These are phyloP conservation scores for Carduelis carduelis DNA, from an alignment of 2,797 vertebrate genomes.

Conservation along the genomic window DNA sequence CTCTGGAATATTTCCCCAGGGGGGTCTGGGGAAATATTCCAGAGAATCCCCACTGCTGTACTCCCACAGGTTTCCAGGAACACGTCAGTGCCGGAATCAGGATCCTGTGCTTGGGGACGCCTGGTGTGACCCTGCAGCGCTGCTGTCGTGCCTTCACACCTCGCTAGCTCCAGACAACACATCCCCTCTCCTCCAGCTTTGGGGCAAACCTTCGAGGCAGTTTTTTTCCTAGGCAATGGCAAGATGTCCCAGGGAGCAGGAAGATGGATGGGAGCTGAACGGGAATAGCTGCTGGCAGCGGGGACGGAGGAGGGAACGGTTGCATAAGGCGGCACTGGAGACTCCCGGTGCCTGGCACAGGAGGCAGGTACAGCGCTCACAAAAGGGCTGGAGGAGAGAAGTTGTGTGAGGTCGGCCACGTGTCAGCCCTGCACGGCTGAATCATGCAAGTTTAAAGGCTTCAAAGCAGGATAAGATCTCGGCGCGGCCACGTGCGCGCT, in stretches of 20 bases:
- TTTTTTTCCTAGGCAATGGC: neutral
- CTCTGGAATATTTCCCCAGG: neutral
- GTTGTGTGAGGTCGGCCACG: neutral
- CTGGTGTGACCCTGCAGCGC: neutral
- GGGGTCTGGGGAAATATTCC: neutral
- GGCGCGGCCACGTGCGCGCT: rapidly evolving
- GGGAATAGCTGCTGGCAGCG: neutral
- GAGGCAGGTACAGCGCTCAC: neutral
- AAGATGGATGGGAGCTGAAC: neutral
- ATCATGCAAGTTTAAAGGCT: constrained; percentile 35
- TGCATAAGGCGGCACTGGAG: neutral
- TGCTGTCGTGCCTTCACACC: neutral
- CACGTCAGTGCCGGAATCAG: rapidly evolving
- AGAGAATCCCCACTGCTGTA: neutral
- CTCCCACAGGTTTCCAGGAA: neutral
- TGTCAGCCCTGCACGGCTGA: neutral
- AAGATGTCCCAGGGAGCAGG: neutral
- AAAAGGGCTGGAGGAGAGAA: neutral
- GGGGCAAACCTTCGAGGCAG: neutral
- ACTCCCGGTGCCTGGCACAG: neutral
- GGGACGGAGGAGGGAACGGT: neutral
- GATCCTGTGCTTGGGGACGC: rapidly evolving
- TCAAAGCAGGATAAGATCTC: constrained; percentile 5
- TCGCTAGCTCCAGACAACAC: neutral
- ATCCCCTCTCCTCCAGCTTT: neutral